Evolutionary conservation across 2,888 invertebrate species (phyloP).

Genomic region (Deilephila porcellus): DNA sequence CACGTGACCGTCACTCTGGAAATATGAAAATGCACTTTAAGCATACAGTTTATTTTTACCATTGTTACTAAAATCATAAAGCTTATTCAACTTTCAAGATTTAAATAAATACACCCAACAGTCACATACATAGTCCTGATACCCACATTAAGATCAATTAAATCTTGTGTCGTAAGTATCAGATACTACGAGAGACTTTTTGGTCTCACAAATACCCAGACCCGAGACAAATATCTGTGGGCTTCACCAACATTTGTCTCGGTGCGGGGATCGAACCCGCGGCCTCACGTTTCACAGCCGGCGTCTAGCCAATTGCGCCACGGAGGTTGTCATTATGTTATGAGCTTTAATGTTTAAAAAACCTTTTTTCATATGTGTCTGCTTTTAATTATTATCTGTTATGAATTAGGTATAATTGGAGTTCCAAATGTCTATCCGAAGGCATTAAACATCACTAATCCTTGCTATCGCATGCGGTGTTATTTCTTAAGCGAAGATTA

Average conservation of each 20-base stretch:
- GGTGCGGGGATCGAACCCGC: too few species aligned
- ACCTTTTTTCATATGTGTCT: too few species aligned
- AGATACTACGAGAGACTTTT: too few species aligned
- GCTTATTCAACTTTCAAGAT: neutral
- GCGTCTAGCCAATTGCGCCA: too few species aligned
- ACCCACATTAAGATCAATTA: too few species aligned
- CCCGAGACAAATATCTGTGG: too few species aligned
- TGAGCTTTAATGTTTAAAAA: neutral
- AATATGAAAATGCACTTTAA: conserved; percentile 22
- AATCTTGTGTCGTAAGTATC: too few species aligned
- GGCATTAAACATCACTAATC: neutral
- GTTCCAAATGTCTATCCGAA: neutral
- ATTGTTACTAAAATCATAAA: neutral
- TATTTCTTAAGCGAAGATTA: neutral
- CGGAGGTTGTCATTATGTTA: too few species aligned
- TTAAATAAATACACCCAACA: neutral
- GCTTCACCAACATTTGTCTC: too few species aligned
- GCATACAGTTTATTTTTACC: neutral
- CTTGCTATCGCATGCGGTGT: conserved; percentile 3
- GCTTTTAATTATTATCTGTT: neutral
- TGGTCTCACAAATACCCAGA: too few species aligned
- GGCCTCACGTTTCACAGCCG: too few species aligned
- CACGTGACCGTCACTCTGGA: conserved; percentile 42
- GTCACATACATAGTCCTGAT: too few species aligned
- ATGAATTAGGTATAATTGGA: neutral